Evolutionary conservation across 1,140 invertebrate genomes (phyloP).

Genomic region (Aleiodes sp.): DNA sequence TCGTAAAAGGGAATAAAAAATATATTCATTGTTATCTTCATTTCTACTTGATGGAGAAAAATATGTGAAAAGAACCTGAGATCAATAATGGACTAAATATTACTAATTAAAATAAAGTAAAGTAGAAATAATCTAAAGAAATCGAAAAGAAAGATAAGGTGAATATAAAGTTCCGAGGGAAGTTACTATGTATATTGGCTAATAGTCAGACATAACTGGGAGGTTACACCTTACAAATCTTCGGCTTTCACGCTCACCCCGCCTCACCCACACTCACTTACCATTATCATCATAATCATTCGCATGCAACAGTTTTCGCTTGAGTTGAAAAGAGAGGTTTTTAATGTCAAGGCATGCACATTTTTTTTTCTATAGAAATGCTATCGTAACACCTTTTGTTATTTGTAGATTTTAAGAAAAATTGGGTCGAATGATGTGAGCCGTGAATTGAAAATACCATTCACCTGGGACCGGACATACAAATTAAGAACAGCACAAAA

Average conservation of each 20-base stretch:
- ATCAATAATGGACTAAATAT: no score
- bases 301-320: constrained; percentile 29
- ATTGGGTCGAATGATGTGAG: constrained; percentile 23
- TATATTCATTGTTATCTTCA: no score
- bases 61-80: no score
- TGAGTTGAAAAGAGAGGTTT: constrained; percentile 37
- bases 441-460: background rate
- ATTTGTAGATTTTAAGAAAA: background rate
- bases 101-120: no score
- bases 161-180: constrained; percentile 7
- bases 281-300: constrained; percentile 32
- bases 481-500: no score
- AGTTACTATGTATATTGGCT: constrained; percentile 34
- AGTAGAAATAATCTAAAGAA: no score
- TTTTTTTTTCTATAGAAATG: constrained; percentile 19
- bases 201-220: constrained; percentile 46
- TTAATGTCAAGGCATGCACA: constrained; percentile 44
- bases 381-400: constrained; percentile 21
- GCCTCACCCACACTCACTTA: constrained; percentile 35
- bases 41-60: no score
- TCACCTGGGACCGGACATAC: constrained; percentile 22
- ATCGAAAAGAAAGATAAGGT: background rate
- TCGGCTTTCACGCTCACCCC: constrained; percentile 33
- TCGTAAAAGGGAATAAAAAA: no score
- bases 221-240: constrained; percentile 43